Percentiles rank a stretch among this genome's conserved stretches.
Evolutionary conservation across 2,888 invertebrate genomes (phyloP).

Genomic region (Oligia latruncula): DNA sequence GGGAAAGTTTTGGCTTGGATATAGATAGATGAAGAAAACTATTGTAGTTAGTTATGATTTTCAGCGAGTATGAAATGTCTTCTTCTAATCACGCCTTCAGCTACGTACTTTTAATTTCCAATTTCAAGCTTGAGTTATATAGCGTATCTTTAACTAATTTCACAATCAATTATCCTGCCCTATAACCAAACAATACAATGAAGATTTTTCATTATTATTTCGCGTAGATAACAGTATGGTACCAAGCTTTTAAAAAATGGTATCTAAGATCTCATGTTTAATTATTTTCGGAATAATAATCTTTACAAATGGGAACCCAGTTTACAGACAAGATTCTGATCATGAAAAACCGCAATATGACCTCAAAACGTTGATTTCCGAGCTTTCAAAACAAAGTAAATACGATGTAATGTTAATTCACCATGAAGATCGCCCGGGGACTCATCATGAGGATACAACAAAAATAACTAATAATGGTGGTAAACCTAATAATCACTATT

Average conservation of each 20-base stretch:
- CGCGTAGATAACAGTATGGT: slow-evolving; percentile 19
- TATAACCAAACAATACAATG: slow-evolving; percentile 24
- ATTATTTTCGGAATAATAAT: slow-evolving; percentile 45
- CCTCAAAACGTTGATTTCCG: slow-evolving; percentile 24
- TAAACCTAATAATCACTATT: not conserved
- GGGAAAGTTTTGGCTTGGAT: too few relatives aligned
- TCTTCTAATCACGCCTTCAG: too few relatives aligned
- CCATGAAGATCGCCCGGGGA: slow-evolving; percentile 14
- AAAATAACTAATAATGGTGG: slow-evolving; percentile 3
- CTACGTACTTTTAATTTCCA: too few relatives aligned
- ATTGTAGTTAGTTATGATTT: too few relatives aligned
- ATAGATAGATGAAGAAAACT: too few relatives aligned
- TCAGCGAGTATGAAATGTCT: too few relatives aligned
- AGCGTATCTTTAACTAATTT: slow-evolving; percentile 37
- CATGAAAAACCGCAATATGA: slow-evolving; percentile 7
- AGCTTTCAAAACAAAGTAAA: slow-evolving; percentile 21
- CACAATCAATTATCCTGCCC: slow-evolving; percentile 48
- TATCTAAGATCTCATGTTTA: slow-evolving; percentile 16
- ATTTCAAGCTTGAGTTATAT: slow-evolving; percentile 63
- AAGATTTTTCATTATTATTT: slow-evolving; percentile 26
- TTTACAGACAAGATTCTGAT: slow-evolving; percentile 4
- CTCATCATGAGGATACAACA: slow-evolving; percentile 30
- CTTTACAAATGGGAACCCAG: slow-evolving; percentile 23
- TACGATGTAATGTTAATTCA: slow-evolving; percentile 36
- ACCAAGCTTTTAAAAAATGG: slow-evolving; percentile 35